These are phyloP conservation scores for Antedon mediterranea DNA, from an alignment of 53 echinoderm and acorn worm species.

Conservation along the genomic window DNA sequence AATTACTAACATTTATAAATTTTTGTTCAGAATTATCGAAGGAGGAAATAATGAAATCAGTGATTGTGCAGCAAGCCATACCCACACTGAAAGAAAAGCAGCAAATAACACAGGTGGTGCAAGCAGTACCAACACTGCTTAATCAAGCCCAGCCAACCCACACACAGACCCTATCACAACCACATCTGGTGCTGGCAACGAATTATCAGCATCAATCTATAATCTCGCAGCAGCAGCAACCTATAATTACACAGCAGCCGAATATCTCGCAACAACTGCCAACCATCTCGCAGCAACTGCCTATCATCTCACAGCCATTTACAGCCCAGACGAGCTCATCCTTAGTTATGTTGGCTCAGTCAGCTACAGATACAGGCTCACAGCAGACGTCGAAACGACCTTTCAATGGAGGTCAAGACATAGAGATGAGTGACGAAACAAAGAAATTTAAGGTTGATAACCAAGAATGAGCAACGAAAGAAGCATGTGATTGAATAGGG, in stretches of 20 bases:
- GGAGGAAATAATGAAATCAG: neutral
- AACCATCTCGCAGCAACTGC: no score
- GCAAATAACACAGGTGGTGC: neutral
- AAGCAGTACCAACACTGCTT: neutral
- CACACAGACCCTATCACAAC: neutral
- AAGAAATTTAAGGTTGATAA: neutral
- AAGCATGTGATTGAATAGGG: neutral
- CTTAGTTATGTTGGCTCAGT: slow-evolving; percentile 39
- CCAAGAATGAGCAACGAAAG: neutral
- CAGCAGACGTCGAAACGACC: neutral
- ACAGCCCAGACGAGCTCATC: slow-evolving; percentile 25
- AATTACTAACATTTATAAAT: no score
- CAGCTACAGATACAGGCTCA: neutral
- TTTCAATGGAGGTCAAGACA: neutral
- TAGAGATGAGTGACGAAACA: neutral
- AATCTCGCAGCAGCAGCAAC: neutral
- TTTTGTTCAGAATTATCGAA: neutral
- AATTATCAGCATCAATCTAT: neutral
- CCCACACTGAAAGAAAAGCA: neutral
- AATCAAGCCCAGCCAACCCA: neutral
- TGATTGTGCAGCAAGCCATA: neutral
- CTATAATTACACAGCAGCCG: no score
- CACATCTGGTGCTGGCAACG: neutral
- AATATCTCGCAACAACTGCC: no score
- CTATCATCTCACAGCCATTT: slow-evolving; percentile 2